phyloP scores from a whole-genome alignment of 1,140 invertebrate genomes.

The Frieseomelitta varia region DNA sequence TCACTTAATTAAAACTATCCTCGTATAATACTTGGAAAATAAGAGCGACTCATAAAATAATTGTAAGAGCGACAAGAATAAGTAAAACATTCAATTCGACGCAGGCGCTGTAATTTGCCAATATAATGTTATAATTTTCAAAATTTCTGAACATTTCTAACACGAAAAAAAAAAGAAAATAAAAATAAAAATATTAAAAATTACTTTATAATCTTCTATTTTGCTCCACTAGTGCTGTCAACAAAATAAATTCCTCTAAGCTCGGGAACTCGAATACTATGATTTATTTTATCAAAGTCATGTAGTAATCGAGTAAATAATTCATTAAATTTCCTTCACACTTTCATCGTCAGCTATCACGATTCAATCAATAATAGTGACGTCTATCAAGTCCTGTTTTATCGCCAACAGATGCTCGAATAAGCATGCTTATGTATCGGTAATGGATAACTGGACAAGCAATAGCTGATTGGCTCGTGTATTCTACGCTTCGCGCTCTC shows the following conservation, averaged over 20 bases:
- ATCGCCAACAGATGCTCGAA: slow-evolving; percentile 66
- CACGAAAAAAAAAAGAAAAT: neutral
- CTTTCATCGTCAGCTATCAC: neutral
- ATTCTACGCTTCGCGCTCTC: slow-evolving; percentile 31
- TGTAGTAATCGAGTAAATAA: neutral
- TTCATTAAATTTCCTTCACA: neutral
- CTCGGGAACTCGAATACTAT: neutral
- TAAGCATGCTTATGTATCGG: slow-evolving; percentile 62
- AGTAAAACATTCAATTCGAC: no score
- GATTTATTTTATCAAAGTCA: neutral
- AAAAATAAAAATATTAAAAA: neutral
- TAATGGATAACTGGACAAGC: no score
- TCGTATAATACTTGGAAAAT: no score
- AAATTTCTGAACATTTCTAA: no score
- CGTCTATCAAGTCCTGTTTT: slow-evolving; percentile 68
- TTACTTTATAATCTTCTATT: neutral
- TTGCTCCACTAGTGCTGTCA: neutral
- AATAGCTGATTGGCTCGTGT: slow-evolving; percentile 59
- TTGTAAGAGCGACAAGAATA: no score
- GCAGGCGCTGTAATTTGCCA: no score
- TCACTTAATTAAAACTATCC: no score
- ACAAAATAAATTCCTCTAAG: neutral
- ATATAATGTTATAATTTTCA: no score
- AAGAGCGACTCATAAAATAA: no score
- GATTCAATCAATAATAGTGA: slow-evolving; percentile 62